Evolutionary conservation across 2,797 vertebrate species (phyloP), one percentile per base, ranked within the genome.

Genomic region (Taeniopygia guttata): DNA sequence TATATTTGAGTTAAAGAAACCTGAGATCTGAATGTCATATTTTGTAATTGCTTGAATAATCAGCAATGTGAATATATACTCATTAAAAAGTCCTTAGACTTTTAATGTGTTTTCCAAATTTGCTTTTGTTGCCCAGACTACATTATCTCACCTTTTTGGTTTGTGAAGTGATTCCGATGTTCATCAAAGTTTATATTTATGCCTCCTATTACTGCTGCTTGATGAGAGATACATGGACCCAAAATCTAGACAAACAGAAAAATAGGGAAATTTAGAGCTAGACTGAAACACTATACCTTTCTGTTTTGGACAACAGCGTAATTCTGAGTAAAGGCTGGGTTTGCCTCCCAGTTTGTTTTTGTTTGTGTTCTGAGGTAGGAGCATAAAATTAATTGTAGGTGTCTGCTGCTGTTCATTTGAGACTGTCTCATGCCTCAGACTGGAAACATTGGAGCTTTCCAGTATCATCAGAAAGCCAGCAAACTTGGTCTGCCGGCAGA

Each of bases 1-100:
- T 88, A 8, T 84, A 95, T 93, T 96, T 96, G 83, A 77, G 77
- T 80, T 88, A 70, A 91, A 81, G 93, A 93, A 92, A 78, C 74
- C 68, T 34, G 78, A 72, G 63, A 86, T 79, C 51, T 88, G 85
- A 94, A 90, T 93, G 87, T 86, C 93, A 79, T 62, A 45, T 62
- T 78, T 66, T 75, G 40, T 89, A 93, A 85, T 93, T 87, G 72
- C 77, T 90, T 90, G 62, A 85, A 85, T 91, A 91, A 89, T 93
- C 74, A 68, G 29, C 54, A 40, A 0, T 74, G 19, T 62, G 74
- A 78, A 55, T 70, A 63, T 75, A 78, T 43, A 54, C 17, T 45
- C 43, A 52, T 81, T 51, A 34, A 91, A 86, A 93, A 89, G 9
- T 40, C 45, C 55, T 49, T 68, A 77, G 46, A 26, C 32, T 70